phyloP scores from a whole-genome alignment of 2,797 vertebrate species.

The Picus viridis region DNA sequence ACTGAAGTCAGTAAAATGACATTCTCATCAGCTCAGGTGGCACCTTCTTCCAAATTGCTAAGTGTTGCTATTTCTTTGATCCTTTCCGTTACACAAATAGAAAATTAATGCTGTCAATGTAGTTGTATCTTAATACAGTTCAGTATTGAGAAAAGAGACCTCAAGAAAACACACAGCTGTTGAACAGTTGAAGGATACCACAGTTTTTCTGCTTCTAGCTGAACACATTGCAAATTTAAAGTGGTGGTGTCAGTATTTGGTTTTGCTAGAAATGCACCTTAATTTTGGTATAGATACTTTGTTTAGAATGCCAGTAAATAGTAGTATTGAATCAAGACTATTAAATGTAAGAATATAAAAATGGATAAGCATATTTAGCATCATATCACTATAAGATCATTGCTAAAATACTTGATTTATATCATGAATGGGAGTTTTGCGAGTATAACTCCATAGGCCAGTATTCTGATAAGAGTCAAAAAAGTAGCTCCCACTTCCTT shows the following conservation, averaged over 20 bases:
- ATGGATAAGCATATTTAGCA: not conserved
- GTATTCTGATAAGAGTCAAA: not conserved
- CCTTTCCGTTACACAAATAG: not conserved
- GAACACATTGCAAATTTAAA: not conserved
- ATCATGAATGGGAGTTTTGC: not conserved
- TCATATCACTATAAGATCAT: not conserved
- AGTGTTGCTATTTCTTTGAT: not conserved
- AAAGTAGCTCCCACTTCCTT: not conserved
- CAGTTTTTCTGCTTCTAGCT: not conserved
- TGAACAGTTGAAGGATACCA: not conserved
- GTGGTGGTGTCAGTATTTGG: not conserved
- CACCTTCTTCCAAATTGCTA: not conserved
- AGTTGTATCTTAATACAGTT: not conserved
- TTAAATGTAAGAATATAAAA: not conserved
- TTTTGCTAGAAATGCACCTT: not conserved
- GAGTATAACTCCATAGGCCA: not conserved
- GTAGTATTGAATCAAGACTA: not conserved
- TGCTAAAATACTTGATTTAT: not conserved
- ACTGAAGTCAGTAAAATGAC: not conserved
- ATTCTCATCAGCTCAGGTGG: not conserved
- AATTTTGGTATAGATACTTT: not conserved
- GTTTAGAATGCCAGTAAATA: not conserved
- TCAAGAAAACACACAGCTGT: not conserved
- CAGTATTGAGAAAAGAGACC: not conserved
- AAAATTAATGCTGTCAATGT: not conserved